phyloP scores from a whole-genome alignment of 2,113 vertebrate genomes.

The cattle (Bos taurus) region DNA sequence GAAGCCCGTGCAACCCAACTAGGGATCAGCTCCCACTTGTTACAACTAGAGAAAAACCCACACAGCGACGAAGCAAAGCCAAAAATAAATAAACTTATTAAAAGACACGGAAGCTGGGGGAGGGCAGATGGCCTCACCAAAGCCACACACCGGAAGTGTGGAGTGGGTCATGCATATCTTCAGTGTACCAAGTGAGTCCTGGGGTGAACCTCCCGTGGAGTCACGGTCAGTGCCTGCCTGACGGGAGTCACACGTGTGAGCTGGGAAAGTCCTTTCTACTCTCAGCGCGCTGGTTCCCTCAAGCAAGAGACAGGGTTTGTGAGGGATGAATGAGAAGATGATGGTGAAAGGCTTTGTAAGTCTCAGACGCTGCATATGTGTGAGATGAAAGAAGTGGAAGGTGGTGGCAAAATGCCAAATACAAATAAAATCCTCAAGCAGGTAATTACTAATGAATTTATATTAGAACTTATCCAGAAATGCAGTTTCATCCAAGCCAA shows the following conservation, averaged over 20 bases:
- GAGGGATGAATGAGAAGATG: background rate
- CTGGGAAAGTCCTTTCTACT: background rate
- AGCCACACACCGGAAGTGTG: background rate
- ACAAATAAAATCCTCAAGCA: background rate
- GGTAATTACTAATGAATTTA: background rate
- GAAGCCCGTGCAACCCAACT: background rate
- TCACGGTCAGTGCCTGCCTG: background rate
- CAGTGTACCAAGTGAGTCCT: background rate
- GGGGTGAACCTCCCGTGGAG: background rate
- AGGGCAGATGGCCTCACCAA: rapidly evolving
- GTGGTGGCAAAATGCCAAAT: background rate
- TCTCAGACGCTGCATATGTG: background rate
- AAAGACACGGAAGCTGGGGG: background rate
- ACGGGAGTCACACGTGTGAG: background rate
- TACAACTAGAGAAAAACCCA: background rate
- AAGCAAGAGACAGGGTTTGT: background rate
- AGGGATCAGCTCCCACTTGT: background rate
- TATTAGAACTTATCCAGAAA: background rate
- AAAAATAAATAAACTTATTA: background rate
- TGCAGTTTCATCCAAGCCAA: background rate
- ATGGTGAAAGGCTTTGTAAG: background rate
- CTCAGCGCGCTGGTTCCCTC: background rate
- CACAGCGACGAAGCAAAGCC: background rate
- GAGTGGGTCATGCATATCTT: rapidly evolving
- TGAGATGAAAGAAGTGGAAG: background rate